phyloP scores from a whole-genome alignment of 2,888 invertebrate species.

The Enchytraeus crypticus region DNA sequence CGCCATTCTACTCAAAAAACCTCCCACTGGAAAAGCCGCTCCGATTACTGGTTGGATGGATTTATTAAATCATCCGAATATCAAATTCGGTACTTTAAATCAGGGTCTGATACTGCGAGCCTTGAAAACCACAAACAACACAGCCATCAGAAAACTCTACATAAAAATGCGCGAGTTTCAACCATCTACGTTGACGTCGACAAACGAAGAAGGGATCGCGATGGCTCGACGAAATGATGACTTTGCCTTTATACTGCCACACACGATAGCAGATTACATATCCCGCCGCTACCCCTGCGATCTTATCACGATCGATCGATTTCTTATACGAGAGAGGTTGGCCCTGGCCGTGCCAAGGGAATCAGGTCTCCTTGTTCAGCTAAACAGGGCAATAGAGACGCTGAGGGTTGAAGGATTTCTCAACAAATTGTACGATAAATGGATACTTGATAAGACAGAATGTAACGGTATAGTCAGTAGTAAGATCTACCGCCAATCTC shows the following conservation, averaged over 20 bases:
- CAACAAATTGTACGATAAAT: constrained; percentile 18
- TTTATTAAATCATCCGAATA: constrained; percentile 13
- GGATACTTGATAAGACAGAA: constrained; percentile 15
- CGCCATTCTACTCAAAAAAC: constrained; percentile 17
- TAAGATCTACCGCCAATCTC: constrained; percentile 16
- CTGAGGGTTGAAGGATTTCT: constrained; percentile 19
- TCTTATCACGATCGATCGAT: constrained; percentile 19
- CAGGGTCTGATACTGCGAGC: constrained; percentile 20
- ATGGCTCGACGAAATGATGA: constrained; percentile 10
- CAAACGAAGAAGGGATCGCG: constrained; percentile 25
- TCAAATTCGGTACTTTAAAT: constrained; percentile 22
- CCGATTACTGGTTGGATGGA: constrained; percentile 4
- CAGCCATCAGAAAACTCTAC: constrained; percentile 16
- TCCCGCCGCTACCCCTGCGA: constrained; percentile 22
- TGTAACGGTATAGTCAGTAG: constrained; percentile 22
- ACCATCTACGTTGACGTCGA: constrained; percentile 18
- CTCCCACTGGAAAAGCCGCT: constrained; percentile 6
- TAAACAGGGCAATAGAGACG: constrained; percentile 15
- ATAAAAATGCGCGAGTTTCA: constrained; percentile 12
- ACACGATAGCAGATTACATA: constrained; percentile 25
- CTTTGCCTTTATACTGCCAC: constrained; percentile 25
- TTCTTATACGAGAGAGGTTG: constrained; percentile 19
- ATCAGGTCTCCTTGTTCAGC: constrained; percentile 17
- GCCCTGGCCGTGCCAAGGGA: constrained; percentile 23
- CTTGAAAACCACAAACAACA: constrained; percentile 20